phyloP scores from a whole-genome alignment of 2,113 vertebrate genomes.

The Oxyruncus cristatus region DNA sequence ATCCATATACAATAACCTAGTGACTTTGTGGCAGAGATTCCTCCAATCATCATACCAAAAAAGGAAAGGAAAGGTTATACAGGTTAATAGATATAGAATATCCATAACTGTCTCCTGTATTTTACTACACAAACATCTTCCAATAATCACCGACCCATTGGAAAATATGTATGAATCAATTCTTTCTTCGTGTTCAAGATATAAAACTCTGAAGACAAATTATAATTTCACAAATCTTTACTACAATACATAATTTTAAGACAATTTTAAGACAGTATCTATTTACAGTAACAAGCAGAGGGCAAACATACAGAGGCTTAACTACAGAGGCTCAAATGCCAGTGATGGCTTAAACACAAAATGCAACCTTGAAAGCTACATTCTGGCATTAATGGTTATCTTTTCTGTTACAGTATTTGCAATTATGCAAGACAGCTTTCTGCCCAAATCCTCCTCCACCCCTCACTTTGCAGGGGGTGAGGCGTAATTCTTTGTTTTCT shows the following conservation, averaged over 20 bases:
- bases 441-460: not conserved
- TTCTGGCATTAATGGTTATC: not conserved
- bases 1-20: not conserved
- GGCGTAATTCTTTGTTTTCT: not conserved
- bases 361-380: not conserved
- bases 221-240: not conserved
- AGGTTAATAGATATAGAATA: constrained; percentile 51
- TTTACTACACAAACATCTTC: constrained; percentile 29
- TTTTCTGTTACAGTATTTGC: not conserved
- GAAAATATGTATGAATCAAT: not conserved
- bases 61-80: constrained; percentile 27
- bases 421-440: not conserved
- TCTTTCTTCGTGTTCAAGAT: not conserved
- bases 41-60: constrained; percentile 42
- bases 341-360: not conserved
- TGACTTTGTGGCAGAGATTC: not conserved
- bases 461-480: accelerated
- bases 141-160: not conserved
- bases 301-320: not conserved
- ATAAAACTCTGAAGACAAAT: not conserved
- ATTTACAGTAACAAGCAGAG: not conserved
- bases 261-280: not conserved
- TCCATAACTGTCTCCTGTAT: constrained; percentile 5
- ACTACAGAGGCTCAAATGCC: not conserved
- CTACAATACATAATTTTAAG: not conserved